Conservation (phyloP, 2,888 invertebrate species). For the Plagodis pulveraria region DNA sequence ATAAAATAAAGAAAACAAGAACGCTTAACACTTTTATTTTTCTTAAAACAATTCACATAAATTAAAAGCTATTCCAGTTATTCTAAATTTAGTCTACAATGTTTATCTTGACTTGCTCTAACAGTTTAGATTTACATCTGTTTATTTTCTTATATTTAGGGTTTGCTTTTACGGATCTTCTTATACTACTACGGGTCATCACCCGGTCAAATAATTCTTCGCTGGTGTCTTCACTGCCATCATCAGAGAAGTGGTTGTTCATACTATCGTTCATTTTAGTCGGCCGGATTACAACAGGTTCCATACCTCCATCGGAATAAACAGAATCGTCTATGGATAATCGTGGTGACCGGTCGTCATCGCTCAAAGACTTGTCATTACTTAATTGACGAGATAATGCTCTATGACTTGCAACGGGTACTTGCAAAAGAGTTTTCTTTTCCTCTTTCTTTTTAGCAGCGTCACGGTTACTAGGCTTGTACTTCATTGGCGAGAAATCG, state of each 20-base stretch:
- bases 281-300: conserved; percentile 63
- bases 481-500: conserved; percentile 80
- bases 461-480: conserved; percentile 69
- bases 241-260: conserved; percentile 81
- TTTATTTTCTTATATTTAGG: conserved; percentile 82
- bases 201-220: conserved; percentile 79
- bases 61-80: conserved; percentile 12
- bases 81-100: conserved; percentile 60
- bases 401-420: conserved; percentile 57
- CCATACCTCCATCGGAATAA: conserved; percentile 63
- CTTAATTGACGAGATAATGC: conserved; percentile 59
- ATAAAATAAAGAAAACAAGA: conserved; percentile 14
- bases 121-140: conserved; percentile 73
- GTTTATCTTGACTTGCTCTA: conserved; percentile 77
- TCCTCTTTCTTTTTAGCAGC: conserved; percentile 70
- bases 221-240: conserved; percentile 80
- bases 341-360: conserved; percentile 61
- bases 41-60: conserved; percentile 12
- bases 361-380: conserved; percentile 67
- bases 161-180: conserved; percentile 78
- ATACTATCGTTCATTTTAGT: conserved; percentile 74
- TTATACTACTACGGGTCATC: conserved; percentile 75
- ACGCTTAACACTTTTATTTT: conserved; percentile 23
- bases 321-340: conserved; percentile 52
- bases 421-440: conserved; percentile 68